Percentiles rank a stretch among this genome's conserved stretches.
Evolutionary conservation across 1,140 invertebrate species (phyloP).

Genomic region (Meloidogyne chitwoodi): DNA sequence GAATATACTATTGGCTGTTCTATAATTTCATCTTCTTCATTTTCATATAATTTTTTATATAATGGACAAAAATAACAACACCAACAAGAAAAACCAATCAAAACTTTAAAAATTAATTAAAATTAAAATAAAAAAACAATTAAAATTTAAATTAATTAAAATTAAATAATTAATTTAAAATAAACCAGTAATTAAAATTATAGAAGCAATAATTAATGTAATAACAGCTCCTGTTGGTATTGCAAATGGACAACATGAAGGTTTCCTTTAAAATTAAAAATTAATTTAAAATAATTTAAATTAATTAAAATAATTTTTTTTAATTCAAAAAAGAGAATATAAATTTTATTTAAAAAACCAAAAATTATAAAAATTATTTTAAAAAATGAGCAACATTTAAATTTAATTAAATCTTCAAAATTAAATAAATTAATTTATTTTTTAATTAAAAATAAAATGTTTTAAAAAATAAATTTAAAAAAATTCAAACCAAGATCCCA

Average conservation of each 20-base stretch:
- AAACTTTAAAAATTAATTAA: conserved; percentile 41
- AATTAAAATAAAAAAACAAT: neutral
- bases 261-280: conserved; percentile 30
- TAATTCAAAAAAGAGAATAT: too few relatives aligned
- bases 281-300: neutral
- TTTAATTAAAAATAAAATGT: too few relatives aligned
- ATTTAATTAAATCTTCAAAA: too few relatives aligned
- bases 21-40: neutral
- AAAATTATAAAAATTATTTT: too few relatives aligned
- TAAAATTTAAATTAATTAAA: too few relatives aligned
- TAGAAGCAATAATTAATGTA: conserved; percentile 55
- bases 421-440: too few relatives aligned
- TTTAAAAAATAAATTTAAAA: neutral
- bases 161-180: too few relatives aligned
- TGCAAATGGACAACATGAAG: conserved; percentile 59
- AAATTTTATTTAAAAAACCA: conserved; percentile 23
- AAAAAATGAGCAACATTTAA: too few relatives aligned
- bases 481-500: conserved; percentile 33
- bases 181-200: conserved; percentile 48
- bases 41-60: conserved; percentile 50
- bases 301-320: too few relatives aligned
- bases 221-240: conserved; percentile 60
- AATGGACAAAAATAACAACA: conserved; percentile 59
- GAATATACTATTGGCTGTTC: neutral
- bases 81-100: conserved; percentile 58